These are phyloP conservation scores for Vombatus ursinus DNA, from an alignment of 2,113 vertebrate genomes.

Conservation along the genomic window DNA sequence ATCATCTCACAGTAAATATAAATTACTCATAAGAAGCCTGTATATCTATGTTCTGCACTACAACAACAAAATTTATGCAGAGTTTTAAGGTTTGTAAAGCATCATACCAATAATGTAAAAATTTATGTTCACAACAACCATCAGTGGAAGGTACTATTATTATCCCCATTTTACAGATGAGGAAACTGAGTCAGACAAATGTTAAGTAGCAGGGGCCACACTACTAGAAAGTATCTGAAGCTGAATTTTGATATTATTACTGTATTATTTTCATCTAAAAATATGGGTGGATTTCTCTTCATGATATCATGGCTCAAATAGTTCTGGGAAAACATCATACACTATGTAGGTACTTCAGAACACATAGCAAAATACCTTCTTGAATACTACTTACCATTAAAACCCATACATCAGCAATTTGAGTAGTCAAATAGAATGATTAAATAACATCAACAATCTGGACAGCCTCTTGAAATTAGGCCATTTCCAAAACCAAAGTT, in stretches of 20 bases:
- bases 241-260: not conserved
- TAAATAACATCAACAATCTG: slow-evolving; percentile 23
- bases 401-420: not conserved
- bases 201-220: not conserved
- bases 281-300: not conserved
- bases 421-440: slow-evolving; percentile 28
- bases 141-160: not conserved
- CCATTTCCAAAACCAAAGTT: not conserved
- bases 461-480: not conserved
- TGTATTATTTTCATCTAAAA: not conserved
- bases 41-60: not conserved
- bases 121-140: no score
- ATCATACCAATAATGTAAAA: not conserved
- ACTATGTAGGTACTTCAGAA: not conserved
- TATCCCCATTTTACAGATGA: not conserved
- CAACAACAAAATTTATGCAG: not conserved
- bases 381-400: not conserved
- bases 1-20: not conserved
- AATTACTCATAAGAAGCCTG: not conserved
- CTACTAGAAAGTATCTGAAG: not conserved
- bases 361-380: not conserved
- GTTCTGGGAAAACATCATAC: not conserved
- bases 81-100: not conserved
- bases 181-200: not conserved
- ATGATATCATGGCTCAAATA: not conserved